phyloP scores from a whole-genome alignment of 2,888 invertebrate genomes.

The Junonia oenone region DNA sequence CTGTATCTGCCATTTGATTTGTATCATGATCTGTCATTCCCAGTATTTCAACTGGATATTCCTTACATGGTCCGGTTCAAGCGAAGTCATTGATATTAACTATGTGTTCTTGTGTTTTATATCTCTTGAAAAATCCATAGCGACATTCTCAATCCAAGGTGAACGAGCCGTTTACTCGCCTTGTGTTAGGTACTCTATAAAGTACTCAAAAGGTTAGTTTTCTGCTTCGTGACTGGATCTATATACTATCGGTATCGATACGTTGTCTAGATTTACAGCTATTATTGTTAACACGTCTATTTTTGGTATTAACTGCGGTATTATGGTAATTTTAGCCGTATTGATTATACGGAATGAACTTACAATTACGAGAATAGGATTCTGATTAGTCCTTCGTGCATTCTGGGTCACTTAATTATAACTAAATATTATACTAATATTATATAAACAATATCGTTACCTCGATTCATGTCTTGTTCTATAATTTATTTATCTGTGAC shows the following conservation, averaged over 20 bases:
- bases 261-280: conserved; percentile 43
- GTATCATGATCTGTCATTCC: background rate
- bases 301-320: conserved; percentile 32
- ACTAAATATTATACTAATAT: background rate
- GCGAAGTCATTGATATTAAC: conserved; percentile 10
- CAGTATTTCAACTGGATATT: background rate
- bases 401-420: conserved; percentile 20
- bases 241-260: conserved; percentile 34
- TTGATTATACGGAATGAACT: conserved; percentile 22
- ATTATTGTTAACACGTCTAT: conserved; percentile 34
- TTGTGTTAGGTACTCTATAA: conserved; percentile 44
- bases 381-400: conserved; percentile 11
- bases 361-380: conserved; percentile 24
- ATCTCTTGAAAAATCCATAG: conserved; percentile 39
- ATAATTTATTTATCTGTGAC: background rate
- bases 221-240: conserved; percentile 50
- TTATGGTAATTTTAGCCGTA: conserved; percentile 34
- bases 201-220: conserved; percentile 55
- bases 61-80: conserved; percentile 3
- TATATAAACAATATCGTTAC: background rate
- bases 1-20: background rate
- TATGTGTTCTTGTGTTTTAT: conserved; percentile 17
- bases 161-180: conserved; percentile 50
- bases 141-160: conserved; percentile 57
- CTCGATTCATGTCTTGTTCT: background rate